Conservation (phyloP, 2,888 invertebrate species). For the Aspidiotus rigidus region DNA sequence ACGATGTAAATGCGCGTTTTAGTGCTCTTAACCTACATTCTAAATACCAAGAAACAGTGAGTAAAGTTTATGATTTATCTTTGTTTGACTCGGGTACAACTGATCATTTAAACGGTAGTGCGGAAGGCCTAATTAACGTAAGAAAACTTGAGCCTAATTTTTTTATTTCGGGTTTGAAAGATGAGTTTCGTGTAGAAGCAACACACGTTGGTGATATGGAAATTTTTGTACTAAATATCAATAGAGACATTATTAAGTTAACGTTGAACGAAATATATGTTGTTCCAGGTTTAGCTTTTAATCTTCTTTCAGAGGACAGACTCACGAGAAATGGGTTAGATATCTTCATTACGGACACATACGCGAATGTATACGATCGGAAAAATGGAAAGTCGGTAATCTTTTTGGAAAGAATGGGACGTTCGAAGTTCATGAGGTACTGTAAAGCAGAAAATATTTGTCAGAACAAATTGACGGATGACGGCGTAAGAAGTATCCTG, state of each 20-base stretch:
- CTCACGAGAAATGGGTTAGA: not conserved
- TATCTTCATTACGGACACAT: not conserved
- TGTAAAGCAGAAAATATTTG: too few relatives aligned
- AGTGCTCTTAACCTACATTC: too few relatives aligned
- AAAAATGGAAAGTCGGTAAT: too few relatives aligned
- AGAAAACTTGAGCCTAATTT: not conserved
- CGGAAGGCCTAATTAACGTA: not conserved
- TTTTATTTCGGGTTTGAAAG: not conserved
- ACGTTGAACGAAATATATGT: not conserved
- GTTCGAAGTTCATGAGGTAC: too few relatives aligned
- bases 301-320: not conserved
- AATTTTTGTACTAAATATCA: not conserved
- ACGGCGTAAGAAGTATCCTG: too few relatives aligned
- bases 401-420: too few relatives aligned
- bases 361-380: not conserved
- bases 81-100: not conserved
- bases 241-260: not conserved
- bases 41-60: too few relatives aligned
- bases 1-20: too few relatives aligned
- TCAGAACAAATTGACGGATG: too few relatives aligned
- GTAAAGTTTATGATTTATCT: not conserved
- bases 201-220: not conserved
- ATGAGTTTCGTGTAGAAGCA: not conserved
- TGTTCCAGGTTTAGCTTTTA: not conserved
- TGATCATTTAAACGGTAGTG: not conserved